Evolutionary conservation across 2,888 invertebrate species (phyloP), one percentile per base, ranked within the genome.

Genomic region (Zhengitettix transpicula): DNA sequence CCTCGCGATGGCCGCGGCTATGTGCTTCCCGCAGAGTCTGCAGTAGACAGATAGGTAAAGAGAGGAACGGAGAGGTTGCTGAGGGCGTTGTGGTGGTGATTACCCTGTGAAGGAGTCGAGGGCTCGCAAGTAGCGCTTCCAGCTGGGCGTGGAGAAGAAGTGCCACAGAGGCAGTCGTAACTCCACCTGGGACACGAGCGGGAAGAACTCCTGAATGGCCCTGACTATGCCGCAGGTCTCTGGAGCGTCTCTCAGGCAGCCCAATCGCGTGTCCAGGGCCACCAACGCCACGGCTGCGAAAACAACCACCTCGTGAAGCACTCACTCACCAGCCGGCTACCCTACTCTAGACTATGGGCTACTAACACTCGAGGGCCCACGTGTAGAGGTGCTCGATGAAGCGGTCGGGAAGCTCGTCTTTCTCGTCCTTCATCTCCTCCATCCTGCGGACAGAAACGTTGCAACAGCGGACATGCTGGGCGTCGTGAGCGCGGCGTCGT

Each of bases 321-420:
- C n/a, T n/a, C n/a, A n/a, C n/a, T n/a, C n/a, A n/a, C n/a, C n/a
- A n/a, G n/a, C n/a, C n/a, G n/a, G n/a, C n/a, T n/a, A n/a, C n/a
- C n/a, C n/a, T n/a, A n/a, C n/a, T n/a, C n/a, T n/a, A n/a, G n/a
- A n/a, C n/a, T n/a, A n/a, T n/a, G n/a, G n/a, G n/a, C n/a, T n/a
- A 81, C 84, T 82, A 77, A 85, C 89, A 87, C 77, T 89, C 89
- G 61, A 89, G 75, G 17, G 86, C 84, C 89, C 89, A 89, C 75
- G 85, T 85, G 72, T 84, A 83, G 61, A 87, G 78, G 71, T 87
- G 85, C 63, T 79, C 81, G 64, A 83, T 77, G 71, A 87, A 85
- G 70, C 83, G 75, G 56, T 77, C 74, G n/a, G 84, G 83, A 64
- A 87, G 74, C 70, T 85, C 83, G 56, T 76, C 71, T 64, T 80